Conservation (phyloP, 2,888 invertebrate species). For the Tenthredo mesomela region DNA sequence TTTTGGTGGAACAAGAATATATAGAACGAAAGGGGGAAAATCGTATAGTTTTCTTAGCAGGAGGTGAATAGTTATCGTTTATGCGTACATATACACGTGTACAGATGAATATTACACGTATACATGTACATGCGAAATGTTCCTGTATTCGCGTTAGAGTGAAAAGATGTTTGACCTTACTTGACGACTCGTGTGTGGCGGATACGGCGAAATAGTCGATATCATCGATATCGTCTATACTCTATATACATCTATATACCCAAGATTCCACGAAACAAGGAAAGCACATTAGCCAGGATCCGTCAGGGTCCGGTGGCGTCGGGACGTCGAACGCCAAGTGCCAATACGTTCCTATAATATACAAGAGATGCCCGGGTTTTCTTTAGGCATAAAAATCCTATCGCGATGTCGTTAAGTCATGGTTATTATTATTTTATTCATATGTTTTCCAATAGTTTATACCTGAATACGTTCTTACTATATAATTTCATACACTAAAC, state of each 20-base stretch:
- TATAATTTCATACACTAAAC: not conserved
- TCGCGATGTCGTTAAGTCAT: constrained; percentile 19
- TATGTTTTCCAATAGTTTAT: constrained; percentile 1
- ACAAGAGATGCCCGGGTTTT: constrained; percentile 5
- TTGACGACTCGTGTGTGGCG: constrained; percentile 17
- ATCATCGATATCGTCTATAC: constrained; percentile 38
- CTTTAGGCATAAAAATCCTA: constrained; percentile 43
- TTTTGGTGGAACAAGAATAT: not conserved
- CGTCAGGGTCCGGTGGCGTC: constrained; percentile 47
- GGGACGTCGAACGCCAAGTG: constrained; percentile 32
- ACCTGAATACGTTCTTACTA: not conserved
- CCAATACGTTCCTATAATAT: not conserved
- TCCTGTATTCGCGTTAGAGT: not conserved
- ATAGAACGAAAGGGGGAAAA: not conserved
- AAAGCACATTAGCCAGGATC: constrained; percentile 50
- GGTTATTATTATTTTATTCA: constrained; percentile 30
- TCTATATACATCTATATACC: constrained; percentile 40
- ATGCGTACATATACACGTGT: constrained; percentile 5
- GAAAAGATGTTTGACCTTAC: constrained; percentile 33
- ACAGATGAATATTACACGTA: not conserved
- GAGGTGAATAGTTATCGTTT: constrained; percentile 40
- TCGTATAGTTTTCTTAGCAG: constrained; percentile 31
- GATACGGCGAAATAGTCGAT: constrained; percentile 41
- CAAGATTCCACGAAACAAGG: constrained; percentile 50
- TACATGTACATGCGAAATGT: constrained; percentile 5